phyloP scores from a whole-genome alignment of 2,888 invertebrate species.

The Oasisia sp. region DNA sequence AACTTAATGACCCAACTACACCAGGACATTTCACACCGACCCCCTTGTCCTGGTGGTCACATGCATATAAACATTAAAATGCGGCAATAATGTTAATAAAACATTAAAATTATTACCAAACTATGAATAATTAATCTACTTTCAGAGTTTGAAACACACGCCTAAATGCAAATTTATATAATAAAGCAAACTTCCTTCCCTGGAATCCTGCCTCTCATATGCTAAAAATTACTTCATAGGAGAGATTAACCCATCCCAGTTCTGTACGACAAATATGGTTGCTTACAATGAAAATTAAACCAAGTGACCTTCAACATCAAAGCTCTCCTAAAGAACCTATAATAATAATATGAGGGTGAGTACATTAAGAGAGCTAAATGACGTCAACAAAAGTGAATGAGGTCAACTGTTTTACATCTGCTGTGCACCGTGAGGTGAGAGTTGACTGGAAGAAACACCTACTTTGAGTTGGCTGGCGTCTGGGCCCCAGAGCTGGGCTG shows the following conservation, averaged over 20 bases:
- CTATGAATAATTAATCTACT: neutral
- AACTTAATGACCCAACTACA: slow-evolving; percentile 23
- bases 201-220: too few species aligned
- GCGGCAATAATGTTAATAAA: neutral
- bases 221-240: too few species aligned
- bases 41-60: neutral
- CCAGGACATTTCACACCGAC: neutral
- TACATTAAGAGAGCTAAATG: too few species aligned
- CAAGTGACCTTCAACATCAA: too few species aligned
- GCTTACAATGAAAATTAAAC: too few species aligned
- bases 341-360: too few species aligned
- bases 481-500: slow-evolving; percentile 36
- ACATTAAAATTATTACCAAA: neutral
- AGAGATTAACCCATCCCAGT: too few species aligned
- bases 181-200: too few species aligned
- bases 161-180: too few species aligned
- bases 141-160: too few species aligned
- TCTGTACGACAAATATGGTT: too few species aligned
- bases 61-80: neutral
- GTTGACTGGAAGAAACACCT: neutral
- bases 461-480: slow-evolving; percentile 18
- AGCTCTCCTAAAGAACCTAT: too few species aligned
- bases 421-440: neutral
- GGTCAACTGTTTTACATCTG: neutral
- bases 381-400: neutral